A percentile compares a stretch with the other conserved stretches of the same genome.
Conservation (phyloP, 2,113 vertebrate species). For the Ondatra zibethicus region DNA sequence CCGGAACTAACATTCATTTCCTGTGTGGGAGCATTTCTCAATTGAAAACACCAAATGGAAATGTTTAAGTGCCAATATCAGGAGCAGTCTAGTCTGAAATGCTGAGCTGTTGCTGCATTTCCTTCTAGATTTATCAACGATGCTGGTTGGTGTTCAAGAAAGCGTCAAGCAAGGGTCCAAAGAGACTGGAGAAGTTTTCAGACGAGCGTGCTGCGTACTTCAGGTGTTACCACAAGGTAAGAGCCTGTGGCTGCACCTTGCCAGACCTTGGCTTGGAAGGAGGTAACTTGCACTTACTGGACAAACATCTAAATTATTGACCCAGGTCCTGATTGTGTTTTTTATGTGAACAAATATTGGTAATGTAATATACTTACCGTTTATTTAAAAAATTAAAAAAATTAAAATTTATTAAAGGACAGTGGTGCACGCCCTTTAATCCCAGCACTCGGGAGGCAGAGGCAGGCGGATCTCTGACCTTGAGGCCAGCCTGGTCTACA, state of each 20-base stretch:
- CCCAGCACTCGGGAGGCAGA: too few relatives aligned
- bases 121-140: conserved; percentile 90
- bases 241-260: neutral
- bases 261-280: neutral
- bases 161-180: conserved; percentile 92
- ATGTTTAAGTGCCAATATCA: neutral
- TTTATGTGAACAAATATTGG: neutral
- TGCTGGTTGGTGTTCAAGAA: conserved; percentile 93
- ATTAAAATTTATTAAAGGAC: too few relatives aligned
- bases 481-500: too few relatives aligned
- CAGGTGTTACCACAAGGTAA: conserved; percentile 92
- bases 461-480: too few relatives aligned
- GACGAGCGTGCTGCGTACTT: conserved; percentile 92
- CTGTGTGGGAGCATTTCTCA: conserved; percentile 7
- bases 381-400: neutral
- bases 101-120: conserved; percentile 69
- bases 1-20: conserved; percentile 13
- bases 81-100: neutral
- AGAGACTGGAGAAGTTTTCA: conserved; percentile 91
- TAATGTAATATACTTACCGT: neutral
- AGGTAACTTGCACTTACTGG: neutral
- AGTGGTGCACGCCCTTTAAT: too few relatives aligned
- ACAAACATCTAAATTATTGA: neutral
- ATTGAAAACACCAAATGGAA: neutral
- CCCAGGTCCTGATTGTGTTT: neutral